Base-by-base conservation (phyloP, 2,113 vertebrate species). In the Oceanodroma tethys region DNA sequence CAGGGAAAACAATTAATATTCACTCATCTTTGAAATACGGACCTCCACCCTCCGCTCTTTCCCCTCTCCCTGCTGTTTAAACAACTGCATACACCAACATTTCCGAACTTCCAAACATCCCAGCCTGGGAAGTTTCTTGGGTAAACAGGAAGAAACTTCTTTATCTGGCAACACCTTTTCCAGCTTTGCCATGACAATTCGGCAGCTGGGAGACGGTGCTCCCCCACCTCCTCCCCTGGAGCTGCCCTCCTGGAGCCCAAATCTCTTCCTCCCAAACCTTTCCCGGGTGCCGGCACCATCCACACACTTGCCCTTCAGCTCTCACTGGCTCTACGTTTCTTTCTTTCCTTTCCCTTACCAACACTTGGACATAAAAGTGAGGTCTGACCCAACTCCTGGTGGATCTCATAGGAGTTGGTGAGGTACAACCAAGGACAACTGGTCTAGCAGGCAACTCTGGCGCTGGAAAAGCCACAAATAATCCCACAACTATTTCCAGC, bases 401-500 rank as follows among this genome's bases (percentile, higher is more conserved):
- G n/a, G n/a, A n/a, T 47, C 65, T 81, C 4, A 0, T 2, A 32
- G 13, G 19, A 36, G 5, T 2, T 53, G 26, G 27, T 52, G 55
- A 90, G 40, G 52, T 38, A 38, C 62, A 68, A 65, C 29, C 43
- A 50, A 56, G 67, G 66, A 82, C 52, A 86, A 18, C 36, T 3
- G 27, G 26, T 25, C 75, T 56, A 58, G 48, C 18, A 73, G 48
- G 38, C n/a, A 86, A 20, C 16, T 79, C 65, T 6, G 5, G 52
- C 0, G 0, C 48, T 56, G 53, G 45, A 45, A 76, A 80, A 92
- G 59, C 17, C 67, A 45, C 62, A 73, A 32, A 65, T 18, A 25
- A 89, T 52, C 40, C 66, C 40, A 55, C 26, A 74, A 25, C 55
- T 87, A 27, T 50, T 93, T 10, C 52, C 74, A 94, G 56, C 50